Percentiles rank a stretch among this genome's conserved stretches.
Evolutionary conservation across 37 sponge, comb jelly and placozoan genomes (phyloP).

Genomic region (Cliona cf. orientalis): DNA sequence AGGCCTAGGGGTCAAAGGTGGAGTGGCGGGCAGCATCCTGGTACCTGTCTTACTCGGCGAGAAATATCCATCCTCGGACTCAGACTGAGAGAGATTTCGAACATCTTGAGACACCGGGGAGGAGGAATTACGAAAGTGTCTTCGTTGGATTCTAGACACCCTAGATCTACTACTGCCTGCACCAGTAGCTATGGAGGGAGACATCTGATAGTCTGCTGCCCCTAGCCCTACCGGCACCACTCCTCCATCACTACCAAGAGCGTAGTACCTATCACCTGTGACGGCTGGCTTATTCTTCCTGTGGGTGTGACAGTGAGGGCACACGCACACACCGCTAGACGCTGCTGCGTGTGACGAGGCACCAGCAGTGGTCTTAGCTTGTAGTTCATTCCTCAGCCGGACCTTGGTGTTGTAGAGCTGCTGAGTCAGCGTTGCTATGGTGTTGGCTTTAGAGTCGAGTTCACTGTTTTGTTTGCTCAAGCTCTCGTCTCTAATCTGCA

Average conservation of each 20-base stretch:
- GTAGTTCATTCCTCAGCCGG: conserved; percentile 7
- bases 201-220: not conserved
- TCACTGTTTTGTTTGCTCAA: conserved; percentile 21
- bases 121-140: not conserved
- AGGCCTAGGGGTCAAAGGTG: conserved; percentile 4
- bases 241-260: too few relatives aligned
- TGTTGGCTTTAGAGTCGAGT: conserved; percentile 44
- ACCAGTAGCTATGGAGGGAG: not conserved
- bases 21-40: not conserved
- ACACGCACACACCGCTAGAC: too few relatives aligned
- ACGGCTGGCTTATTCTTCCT: too few relatives aligned
- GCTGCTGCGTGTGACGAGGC: too few relatives aligned
- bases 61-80: not conserved
- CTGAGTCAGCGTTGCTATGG: conserved; percentile 51
- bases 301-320: too few relatives aligned
- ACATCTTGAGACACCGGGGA: conserved; percentile 1
- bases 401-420: conserved; percentile 49
- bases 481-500: conserved; percentile 18
- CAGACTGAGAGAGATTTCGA: not conserved
- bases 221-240: too few relatives aligned
- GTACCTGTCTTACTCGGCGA: not conserved
- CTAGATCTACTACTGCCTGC: not conserved
- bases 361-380: conserved; percentile 17
- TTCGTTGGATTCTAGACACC: not conserved
- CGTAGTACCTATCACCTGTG: too few relatives aligned